Base-by-base conservation (phyloP, 2,797 vertebrate genomes). In the Tenualosa ilisha region DNA sequence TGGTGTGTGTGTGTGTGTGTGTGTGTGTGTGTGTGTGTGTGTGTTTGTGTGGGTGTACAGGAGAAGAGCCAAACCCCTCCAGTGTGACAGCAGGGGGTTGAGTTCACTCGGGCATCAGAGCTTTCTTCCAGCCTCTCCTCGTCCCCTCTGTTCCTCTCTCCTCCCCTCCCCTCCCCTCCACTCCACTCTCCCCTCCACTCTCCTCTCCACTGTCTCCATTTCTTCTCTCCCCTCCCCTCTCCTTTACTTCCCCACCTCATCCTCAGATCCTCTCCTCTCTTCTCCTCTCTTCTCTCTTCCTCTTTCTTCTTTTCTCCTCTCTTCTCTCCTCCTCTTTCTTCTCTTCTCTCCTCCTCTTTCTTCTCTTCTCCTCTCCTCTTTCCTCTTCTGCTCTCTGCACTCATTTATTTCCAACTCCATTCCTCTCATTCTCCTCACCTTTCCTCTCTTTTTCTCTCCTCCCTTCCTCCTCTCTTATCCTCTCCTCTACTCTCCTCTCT, bases 31-130 rank as follows among this genome's bases (percentile, higher is more conserved):
- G 46, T 46, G 46, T 46, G 51, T 22, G 61, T 63, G 84, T 17
- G 40, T 46, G 43, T 56, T 40, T 61, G 31, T 65, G 79, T 56
- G 53, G 22, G 54, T 72, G n/a, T 81, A 7, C 72, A 82, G 51
- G 37, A 43, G 22, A 13, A 24, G 6, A 46, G 51, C 49, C 50
- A 40, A 22, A 8, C 26, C 37, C 83, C 85, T 49, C 84, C 79
- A 81, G 56, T 82, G 46, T 84, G 86, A 81, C 68, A 82, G 79
- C 59, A 82, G 82, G 54, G 54, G 75, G 84, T 81, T 63, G 82
- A 82, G 86, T 85, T 87, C 84, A 86, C 40, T 63, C 51, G 85
- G 72, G 85, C 49, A 63, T 63, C 54, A 56, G 54, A 56, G 54
- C 17, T 22, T 56, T 56, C 54, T 56, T 56, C 17, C 54, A 56